Percentiles rank a stretch among this genome's conserved stretches.
Evolutionary conservation across 2,113 vertebrate genomes (phyloP).

Genomic region (Theristicus caerulescens): DNA sequence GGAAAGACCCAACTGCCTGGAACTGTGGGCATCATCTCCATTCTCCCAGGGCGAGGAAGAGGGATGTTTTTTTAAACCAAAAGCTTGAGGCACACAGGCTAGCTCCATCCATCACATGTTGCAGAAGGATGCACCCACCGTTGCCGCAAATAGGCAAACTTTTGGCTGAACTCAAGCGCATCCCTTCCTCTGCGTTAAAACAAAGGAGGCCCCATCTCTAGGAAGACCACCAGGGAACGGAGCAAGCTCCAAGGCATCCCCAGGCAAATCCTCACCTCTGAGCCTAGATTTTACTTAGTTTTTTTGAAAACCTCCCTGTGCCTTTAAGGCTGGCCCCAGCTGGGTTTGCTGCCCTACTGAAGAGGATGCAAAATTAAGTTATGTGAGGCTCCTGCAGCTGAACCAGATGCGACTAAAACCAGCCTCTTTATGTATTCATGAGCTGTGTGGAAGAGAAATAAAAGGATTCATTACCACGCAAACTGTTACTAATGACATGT

Average conservation of each 20-base stretch:
- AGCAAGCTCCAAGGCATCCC: background rate
- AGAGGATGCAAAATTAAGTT: slow-evolving; percentile 68
- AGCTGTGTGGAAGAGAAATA: slow-evolving; percentile 94
- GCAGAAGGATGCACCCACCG: rapidly evolving
- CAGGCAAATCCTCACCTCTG: background rate
- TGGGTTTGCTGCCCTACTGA: slow-evolving; percentile 64
- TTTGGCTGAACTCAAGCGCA: rapidly evolving
- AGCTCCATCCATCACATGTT: rapidly evolving
- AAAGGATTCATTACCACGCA: slow-evolving; percentile 97
- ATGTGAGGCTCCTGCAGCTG: slow-evolving; percentile 49
- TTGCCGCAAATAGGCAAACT: background rate
- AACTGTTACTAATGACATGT: slow-evolving; percentile 99
- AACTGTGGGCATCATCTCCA: rapidly evolving
- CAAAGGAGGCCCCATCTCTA: background rate
- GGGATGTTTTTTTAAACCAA: background rate
- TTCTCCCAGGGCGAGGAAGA: background rate
- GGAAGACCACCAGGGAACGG: rapidly evolving
- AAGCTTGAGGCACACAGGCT: background rate
- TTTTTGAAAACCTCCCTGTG: background rate
- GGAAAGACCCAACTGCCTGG: background rate
- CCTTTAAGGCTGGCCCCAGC: slow-evolving; percentile 79
- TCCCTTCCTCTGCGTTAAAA: background rate
- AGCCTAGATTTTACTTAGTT: background rate
- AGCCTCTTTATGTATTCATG: slow-evolving; percentile 97
- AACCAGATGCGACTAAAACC: slow-evolving; percentile 68